These are phyloP conservation scores for Caenorhabditis imperialis DNA, from an alignment of 2,888 invertebrate genomes.

Conservation along the genomic window DNA sequence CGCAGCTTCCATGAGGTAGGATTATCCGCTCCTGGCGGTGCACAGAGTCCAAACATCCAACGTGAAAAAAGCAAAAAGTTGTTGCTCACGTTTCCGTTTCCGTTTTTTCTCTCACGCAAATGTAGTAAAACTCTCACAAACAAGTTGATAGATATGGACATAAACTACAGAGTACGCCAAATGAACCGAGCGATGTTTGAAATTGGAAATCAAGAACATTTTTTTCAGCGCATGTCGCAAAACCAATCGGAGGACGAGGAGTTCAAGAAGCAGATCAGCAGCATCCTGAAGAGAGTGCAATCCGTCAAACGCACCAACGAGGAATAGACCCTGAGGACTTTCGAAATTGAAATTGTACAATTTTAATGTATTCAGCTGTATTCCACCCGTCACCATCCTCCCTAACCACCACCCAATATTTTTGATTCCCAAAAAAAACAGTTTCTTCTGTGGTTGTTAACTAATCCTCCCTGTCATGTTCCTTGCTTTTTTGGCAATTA, in stretches of 20 bases:
- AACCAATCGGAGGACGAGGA: conserved; percentile 75
- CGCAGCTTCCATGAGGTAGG: conserved; percentile 76
- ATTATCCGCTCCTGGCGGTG: neutral
- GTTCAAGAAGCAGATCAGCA: conserved; percentile 73
- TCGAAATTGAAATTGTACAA: conserved; percentile 19
- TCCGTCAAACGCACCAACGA: conserved; percentile 48
- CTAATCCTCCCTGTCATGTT: no score
- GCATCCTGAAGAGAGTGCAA: conserved; percentile 68
- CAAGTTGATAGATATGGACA: no score
- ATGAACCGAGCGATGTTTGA: neutral
- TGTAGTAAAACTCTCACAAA: no score
- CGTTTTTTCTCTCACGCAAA: no score
- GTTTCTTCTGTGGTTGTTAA: neutral
- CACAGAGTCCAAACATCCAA: conserved; percentile 17
- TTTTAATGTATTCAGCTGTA: conserved; percentile 26
- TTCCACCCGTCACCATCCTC: neutral
- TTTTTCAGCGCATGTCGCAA: conserved; percentile 59
- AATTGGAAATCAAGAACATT: neutral
- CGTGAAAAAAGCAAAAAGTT: no score
- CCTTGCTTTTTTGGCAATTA: neutral
- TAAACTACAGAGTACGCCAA: no score
- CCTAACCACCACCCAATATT: neutral
- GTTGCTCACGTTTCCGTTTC: no score
- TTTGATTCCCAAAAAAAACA: neutral
- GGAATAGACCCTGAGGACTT: conserved; percentile 23